A percentile compares a stretch with the other conserved stretches of the same genome.
These are phyloP conservation scores for Sycophila texana DNA, from an alignment of 2,888 invertebrate species.

Conservation along the genomic window DNA sequence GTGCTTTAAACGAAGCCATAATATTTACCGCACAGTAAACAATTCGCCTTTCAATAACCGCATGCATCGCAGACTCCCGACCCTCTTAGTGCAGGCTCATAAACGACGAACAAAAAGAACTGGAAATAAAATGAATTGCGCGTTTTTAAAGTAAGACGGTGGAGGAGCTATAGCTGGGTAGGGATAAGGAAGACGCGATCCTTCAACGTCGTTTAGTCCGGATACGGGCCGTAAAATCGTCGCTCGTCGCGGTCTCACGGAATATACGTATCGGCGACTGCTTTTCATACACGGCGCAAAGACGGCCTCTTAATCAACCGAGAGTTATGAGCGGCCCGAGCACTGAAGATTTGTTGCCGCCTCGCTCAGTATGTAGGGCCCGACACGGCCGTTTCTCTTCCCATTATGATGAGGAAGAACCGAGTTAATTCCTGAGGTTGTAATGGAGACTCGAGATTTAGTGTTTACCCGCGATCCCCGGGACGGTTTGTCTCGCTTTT, in stretches of 20 bases:
- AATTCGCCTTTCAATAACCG: too few species aligned
- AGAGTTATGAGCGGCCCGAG: conserved; percentile 12
- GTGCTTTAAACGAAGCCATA: too few species aligned
- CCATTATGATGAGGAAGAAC: background rate
- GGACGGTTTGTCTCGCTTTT: too few species aligned
- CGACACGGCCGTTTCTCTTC: conserved; percentile 6
- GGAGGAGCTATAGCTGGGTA: background rate
- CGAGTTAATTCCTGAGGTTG: background rate
- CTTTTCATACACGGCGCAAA: conserved; percentile 1
- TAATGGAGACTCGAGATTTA: too few species aligned
- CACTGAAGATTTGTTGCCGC: conserved; percentile 3
- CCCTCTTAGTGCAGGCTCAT: too few species aligned
- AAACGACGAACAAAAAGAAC: too few species aligned
- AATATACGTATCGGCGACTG: conserved; percentile 1
- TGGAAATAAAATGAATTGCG: too few species aligned
- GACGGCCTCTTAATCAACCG: conserved; percentile 24
- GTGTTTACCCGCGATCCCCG: too few species aligned
- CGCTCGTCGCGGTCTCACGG: conserved; percentile 36
- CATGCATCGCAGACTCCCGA: too few species aligned
- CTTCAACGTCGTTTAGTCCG: conserved; percentile 67
- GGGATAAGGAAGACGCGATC: conserved; percentile 56
- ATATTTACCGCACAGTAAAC: too few species aligned
- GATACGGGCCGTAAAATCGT: conserved; percentile 65
- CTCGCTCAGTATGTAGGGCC: too few species aligned
- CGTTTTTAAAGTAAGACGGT: background rate